These are phyloP conservation scores for Petaurus breviceps DNA, from an alignment of 2,113 vertebrate genomes.

Conservation along the genomic window DNA sequence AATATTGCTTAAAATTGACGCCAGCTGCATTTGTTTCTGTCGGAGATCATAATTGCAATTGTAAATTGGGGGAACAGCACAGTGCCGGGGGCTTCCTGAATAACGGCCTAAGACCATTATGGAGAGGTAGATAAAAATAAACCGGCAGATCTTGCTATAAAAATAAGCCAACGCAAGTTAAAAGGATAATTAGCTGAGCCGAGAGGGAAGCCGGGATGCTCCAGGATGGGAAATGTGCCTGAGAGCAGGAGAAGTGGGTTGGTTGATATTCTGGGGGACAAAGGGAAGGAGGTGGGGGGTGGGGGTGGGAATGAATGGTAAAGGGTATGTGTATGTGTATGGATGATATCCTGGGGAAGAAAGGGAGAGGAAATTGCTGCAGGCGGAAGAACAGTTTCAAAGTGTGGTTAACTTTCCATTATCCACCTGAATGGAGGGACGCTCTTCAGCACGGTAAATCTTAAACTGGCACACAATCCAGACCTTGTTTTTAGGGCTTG, in stretches of 20 bases:
- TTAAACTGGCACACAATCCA: background rate
- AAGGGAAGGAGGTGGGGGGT: background rate
- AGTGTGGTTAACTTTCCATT: background rate
- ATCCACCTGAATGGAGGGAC: background rate
- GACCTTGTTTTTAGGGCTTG: background rate
- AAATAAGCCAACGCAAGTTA: conserved; percentile 80
- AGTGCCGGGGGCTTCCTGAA: conserved; percentile 82
- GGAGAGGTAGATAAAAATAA: conserved; percentile 86
- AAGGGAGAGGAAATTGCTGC: background rate
- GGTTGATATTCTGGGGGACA: background rate
- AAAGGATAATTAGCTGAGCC: conserved; percentile 83
- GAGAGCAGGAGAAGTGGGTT: background rate
- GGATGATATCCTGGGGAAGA: background rate
- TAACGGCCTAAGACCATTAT: conserved; percentile 80
- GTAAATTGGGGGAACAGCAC: conserved; percentile 86
- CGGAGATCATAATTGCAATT: conserved; percentile 85
- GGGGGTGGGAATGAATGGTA: background rate
- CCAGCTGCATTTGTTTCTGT: conserved; percentile 87
- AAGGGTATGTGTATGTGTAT: background rate
- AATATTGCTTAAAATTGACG: conserved; percentile 87
- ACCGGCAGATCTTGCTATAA: conserved; percentile 75
- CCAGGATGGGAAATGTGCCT: background rate
- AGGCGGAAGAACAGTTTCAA: background rate
- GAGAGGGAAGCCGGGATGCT: conserved; percentile 51
- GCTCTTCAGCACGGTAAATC: background rate